These are phyloP conservation scores for Syrrhaptes paradoxus DNA, from an alignment of 2,113 vertebrate species.

Conservation along the genomic window DNA sequence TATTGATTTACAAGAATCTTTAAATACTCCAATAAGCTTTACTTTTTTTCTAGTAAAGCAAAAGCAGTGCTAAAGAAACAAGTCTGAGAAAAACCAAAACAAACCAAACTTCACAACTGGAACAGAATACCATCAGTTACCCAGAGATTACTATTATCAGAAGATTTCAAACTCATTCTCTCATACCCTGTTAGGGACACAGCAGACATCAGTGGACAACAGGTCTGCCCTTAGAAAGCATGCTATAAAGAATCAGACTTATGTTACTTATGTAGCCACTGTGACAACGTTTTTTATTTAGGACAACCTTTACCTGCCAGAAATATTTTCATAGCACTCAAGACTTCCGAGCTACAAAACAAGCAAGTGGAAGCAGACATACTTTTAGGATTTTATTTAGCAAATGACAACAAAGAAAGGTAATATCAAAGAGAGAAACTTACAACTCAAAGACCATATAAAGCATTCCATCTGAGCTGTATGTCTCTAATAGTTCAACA, in stretches of 20 bases:
- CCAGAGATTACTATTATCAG: neutral
- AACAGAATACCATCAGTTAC: neutral
- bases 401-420: neutral
- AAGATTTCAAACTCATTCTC: neutral
- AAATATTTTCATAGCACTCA: neutral
- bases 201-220: neutral
- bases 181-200: neutral
- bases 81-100: neutral
- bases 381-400: neutral
- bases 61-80: neutral
- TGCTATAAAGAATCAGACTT: neutral
- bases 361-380: slow-evolving; percentile 34
- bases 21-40: neutral
- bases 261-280: neutral
- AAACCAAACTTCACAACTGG: neutral
- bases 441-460: slow-evolving; percentile 99
- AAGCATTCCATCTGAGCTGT: slow-evolving; percentile 99
- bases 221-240: neutral
- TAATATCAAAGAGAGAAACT: slow-evolving; percentile 75
- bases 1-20: neutral
- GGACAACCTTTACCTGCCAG: neutral
- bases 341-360: neutral
- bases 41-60: neutral
- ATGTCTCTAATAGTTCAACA: slow-evolving; percentile 96
- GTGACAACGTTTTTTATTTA: neutral